Evolutionary conservation across 2,113 vertebrate species (phyloP).

Genomic region (Pelodiscus sinensis): DNA sequence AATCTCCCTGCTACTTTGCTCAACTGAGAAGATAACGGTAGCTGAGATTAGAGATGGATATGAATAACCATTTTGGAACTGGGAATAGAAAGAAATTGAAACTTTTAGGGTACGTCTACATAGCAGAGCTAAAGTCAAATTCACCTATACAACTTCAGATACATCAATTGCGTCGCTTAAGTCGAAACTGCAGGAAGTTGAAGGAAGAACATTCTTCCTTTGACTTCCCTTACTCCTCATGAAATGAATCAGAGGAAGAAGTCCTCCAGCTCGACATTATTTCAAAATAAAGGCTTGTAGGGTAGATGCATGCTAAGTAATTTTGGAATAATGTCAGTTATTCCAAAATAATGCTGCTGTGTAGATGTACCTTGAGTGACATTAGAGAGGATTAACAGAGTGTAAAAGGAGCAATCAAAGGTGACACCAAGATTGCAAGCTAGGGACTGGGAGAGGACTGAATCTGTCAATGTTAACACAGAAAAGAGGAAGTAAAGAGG

Average conservation of each 20-base stretch:
- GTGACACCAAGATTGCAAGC: background rate
- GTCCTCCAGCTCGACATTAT: too few species aligned
- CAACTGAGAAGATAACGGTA: background rate
- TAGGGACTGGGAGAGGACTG: background rate
- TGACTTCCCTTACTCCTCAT: too few species aligned
- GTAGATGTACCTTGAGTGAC: background rate
- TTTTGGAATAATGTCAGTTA: too few species aligned
- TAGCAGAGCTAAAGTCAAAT: too few species aligned
- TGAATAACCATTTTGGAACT: background rate
- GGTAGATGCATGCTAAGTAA: too few species aligned
- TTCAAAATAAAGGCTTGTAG: too few species aligned
- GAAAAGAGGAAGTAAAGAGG: accelerated
- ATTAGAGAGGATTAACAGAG: background rate
- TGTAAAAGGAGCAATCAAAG: background rate
- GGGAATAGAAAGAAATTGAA: background rate
- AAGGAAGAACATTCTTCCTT: too few species aligned
- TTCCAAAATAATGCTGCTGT: too few species aligned
- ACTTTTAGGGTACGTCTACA: background rate
- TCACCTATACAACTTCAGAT: too few species aligned
- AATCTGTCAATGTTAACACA: background rate
- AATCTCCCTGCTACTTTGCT: background rate
- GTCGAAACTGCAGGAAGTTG: too few species aligned
- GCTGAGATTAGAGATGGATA: background rate
- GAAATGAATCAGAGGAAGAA: too few species aligned
- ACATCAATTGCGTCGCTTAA: too few species aligned